These are phyloP conservation scores for Silurus meridionalis DNA, from an alignment of 2,113 vertebrate genomes.

Conservation along the genomic window DNA sequence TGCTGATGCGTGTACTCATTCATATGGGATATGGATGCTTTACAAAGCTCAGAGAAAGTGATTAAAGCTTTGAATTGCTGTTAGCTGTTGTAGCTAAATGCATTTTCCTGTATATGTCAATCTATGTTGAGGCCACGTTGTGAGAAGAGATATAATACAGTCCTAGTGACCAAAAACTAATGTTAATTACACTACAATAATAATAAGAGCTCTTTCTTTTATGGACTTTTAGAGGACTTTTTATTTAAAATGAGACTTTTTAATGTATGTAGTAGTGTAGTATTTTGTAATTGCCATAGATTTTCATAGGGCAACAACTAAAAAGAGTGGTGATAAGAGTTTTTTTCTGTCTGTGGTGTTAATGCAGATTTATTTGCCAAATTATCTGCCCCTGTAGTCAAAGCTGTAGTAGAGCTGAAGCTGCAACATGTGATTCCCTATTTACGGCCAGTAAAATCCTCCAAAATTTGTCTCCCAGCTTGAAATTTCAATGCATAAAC, in stretches of 20 bases:
- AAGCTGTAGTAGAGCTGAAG: background rate
- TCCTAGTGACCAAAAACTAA: background rate
- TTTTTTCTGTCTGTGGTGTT: background rate
- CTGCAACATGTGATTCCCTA: background rate
- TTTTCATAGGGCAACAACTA: too few relatives aligned
- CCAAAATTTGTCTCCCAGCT: background rate
- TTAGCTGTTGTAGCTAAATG: background rate
- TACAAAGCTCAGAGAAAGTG: conserved; percentile 22
- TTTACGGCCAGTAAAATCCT: background rate
- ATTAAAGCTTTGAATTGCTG: conserved; percentile 35
- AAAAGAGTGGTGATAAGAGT: too few relatives aligned
- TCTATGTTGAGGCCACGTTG: background rate
- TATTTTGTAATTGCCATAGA: too few relatives aligned
- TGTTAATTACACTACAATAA: too few relatives aligned
- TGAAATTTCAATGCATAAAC: too few relatives aligned
- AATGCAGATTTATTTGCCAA: background rate
- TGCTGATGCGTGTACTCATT: conserved; percentile 56
- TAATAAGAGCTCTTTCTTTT: too few relatives aligned
- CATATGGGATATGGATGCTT: conserved; percentile 47
- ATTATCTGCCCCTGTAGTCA: background rate
- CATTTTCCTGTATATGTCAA: background rate
- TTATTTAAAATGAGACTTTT: background rate
- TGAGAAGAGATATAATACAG: background rate
- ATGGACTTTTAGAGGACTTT: background rate
- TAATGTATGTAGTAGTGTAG: background rate